These are phyloP conservation scores for Acanthosepion lycidas DNA, from an alignment of 2,888 invertebrate genomes.

Conservation along the genomic window DNA sequence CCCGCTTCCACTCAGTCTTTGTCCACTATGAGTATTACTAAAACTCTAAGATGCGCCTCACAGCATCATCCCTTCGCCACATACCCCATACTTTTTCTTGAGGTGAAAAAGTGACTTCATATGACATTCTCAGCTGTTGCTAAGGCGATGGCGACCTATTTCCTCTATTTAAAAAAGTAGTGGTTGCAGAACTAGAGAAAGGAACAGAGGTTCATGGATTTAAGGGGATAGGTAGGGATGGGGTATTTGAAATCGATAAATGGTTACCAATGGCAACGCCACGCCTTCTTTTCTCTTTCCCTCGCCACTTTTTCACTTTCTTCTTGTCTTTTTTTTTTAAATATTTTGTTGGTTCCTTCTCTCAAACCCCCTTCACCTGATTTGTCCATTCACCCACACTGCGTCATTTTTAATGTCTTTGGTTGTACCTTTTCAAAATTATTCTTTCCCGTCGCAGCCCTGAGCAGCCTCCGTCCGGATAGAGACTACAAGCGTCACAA, in stretches of 20 bases:
- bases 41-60: neutral
- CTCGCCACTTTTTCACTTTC: neutral
- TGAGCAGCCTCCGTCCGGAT: neutral
- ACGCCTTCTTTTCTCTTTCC: neutral
- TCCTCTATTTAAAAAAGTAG: neutral
- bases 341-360: neutral
- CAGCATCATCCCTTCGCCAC: neutral
- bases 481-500: neutral
- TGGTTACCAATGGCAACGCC: neutral
- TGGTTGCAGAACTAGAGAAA: neutral
- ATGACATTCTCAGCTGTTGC: slow-evolving; percentile 22
- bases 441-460: neutral
- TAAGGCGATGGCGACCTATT: neutral
- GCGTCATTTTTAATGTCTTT: neutral
- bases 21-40: neutral
- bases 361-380: neutral
- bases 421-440: slow-evolving; percentile 6
- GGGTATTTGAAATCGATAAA: slow-evolving; percentile 33
- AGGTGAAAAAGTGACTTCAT: neutral
- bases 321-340: neutral
- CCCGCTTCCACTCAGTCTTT: neutral
- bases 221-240: neutral
- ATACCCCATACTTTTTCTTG: neutral
- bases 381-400: neutral
- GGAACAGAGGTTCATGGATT: neutral